Conservation (phyloP, 1,140 invertebrate species). For the Zaprionus tsacasi region DNA sequence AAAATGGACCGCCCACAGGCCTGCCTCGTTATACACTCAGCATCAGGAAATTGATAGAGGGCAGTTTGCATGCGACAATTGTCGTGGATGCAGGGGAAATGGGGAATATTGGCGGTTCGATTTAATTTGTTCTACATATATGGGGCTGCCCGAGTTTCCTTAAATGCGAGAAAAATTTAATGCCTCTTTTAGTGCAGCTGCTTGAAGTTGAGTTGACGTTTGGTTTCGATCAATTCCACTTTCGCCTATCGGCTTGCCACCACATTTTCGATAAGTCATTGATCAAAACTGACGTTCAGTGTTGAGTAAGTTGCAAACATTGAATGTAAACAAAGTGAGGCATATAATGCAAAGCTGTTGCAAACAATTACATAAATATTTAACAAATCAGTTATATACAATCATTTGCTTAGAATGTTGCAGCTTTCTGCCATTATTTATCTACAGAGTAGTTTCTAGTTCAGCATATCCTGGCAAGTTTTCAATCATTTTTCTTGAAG, state of each 20-base stretch:
- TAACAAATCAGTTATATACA: too few relatives aligned
- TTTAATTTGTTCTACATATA: neutral
- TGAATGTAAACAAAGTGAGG: too few relatives aligned
- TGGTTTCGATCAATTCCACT: too few relatives aligned
- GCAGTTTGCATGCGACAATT: neutral
- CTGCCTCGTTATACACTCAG: constrained; percentile 25
- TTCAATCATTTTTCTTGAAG: neutral
- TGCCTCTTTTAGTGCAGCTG: too few relatives aligned
- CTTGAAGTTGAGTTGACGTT: too few relatives aligned
- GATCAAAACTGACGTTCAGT: too few relatives aligned
- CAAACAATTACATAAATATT: too few relatives aligned
- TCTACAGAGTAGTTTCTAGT: constrained; percentile 3
- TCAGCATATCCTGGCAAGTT: neutral
- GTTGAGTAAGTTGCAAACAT: too few relatives aligned
- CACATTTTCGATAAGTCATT: too few relatives aligned
- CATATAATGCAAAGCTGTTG: too few relatives aligned
- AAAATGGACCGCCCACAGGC: constrained; percentile 31
- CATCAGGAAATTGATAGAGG: constrained; percentile 19
- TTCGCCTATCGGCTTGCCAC: too few relatives aligned
- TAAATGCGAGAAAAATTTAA: neutral
- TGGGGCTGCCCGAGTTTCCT: neutral
- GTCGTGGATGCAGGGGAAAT: neutral
- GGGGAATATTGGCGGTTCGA: neutral
- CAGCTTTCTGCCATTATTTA: neutral
- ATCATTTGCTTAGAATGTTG: too few relatives aligned